Conservation (phyloP, 2,888 invertebrate genomes). For the Spodoptera picta region DNA sequence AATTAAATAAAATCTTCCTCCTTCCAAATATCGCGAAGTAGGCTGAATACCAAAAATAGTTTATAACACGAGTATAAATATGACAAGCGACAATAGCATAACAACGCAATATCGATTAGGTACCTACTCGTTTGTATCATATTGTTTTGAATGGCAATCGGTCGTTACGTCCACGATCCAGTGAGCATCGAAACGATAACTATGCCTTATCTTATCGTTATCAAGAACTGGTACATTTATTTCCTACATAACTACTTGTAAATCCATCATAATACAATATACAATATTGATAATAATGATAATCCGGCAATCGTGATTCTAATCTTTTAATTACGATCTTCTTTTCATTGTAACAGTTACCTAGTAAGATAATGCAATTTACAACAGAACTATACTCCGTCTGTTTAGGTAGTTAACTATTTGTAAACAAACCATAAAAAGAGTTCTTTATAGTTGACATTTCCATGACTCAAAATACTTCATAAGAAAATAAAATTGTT, state of each 20-base stretch:
- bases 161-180: conserved; percentile 45
- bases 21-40: too few relatives aligned
- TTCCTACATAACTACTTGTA: conserved; percentile 39
- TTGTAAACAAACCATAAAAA: too few relatives aligned
- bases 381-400: too few relatives aligned
- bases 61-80: too few relatives aligned
- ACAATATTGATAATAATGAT: conserved; percentile 38
- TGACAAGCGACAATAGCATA: not conserved
- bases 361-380: not conserved
- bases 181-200: conserved; percentile 39
- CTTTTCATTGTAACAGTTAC: not conserved
- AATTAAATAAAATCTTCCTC: too few relatives aligned
- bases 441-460: too few relatives aligned
- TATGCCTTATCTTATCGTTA: conserved; percentile 53
- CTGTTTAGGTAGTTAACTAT: too few relatives aligned
- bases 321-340: conserved; percentile 35
- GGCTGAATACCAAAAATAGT: not conserved
- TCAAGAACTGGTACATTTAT: conserved; percentile 34
- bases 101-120: conserved; percentile 21
- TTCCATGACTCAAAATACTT: too few relatives aligned
- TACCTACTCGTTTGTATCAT: conserved; percentile 7
- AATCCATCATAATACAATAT: conserved; percentile 37
- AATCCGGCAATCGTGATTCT: conserved; percentile 25
- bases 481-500: too few relatives aligned
- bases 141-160: conserved; percentile 46